phyloP scores from a whole-genome alignment of 2,797 vertebrate genomes.

The Strix occidentalis region DNA sequence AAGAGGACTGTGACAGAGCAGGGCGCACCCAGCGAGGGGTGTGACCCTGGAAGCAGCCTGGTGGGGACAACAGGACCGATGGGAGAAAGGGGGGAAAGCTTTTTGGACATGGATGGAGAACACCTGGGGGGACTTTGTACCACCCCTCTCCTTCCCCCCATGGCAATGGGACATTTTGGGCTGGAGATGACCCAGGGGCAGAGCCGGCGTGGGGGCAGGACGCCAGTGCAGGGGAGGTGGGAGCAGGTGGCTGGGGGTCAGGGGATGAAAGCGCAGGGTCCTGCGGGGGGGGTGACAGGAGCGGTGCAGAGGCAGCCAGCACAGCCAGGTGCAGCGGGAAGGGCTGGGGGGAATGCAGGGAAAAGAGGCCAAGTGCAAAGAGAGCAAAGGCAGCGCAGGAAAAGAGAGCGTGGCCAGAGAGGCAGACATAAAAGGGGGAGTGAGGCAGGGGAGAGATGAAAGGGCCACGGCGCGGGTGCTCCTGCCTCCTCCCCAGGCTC shows the following conservation, averaged over 20 bases:
- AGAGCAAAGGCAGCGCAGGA: slow-evolving; percentile 46
- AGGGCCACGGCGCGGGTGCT: slow-evolving; percentile 36
- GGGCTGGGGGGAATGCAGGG: slow-evolving; percentile 20
- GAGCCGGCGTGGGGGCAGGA: background rate
- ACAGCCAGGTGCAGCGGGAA: slow-evolving; percentile 50
- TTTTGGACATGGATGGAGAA: background rate
- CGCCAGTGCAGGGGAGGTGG: background rate
- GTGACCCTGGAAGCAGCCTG: background rate
- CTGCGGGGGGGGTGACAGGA: background rate
- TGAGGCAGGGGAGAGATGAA: slow-evolving; percentile 61
- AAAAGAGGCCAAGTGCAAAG: slow-evolving; percentile 63
- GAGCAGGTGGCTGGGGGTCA: background rate
- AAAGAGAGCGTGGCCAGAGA: slow-evolving; percentile 46
- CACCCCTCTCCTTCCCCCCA: background rate
- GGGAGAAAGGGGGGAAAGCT: background rate
- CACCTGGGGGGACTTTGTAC: background rate
- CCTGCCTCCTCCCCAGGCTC: slow-evolving; percentile 58
- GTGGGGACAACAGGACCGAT: background rate
- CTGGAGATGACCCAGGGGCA: background rate
- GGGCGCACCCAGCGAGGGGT: rapidly evolving
- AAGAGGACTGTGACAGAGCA: background rate
- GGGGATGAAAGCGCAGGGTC: slow-evolving; percentile 42
- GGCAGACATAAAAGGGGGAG: slow-evolving; percentile 61
- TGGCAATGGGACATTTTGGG: background rate
- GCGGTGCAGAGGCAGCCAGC: background rate